Conservation (phyloP, 2,888 invertebrate species). For the Apeira syringaria region DNA sequence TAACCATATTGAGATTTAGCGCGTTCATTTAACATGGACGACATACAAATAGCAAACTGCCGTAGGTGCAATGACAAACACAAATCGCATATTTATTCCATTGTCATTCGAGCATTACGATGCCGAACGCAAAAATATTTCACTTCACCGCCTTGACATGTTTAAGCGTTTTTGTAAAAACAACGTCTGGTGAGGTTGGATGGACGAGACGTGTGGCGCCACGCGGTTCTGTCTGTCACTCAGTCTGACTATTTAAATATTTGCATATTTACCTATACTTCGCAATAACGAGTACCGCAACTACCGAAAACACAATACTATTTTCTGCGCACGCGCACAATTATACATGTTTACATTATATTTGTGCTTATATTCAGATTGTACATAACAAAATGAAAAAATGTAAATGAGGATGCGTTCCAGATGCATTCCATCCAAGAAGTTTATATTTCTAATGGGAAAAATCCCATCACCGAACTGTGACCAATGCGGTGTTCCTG, state of each 20-base stretch:
- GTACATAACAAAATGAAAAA: no score
- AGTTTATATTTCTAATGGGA: no score
- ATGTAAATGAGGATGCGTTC: no score
- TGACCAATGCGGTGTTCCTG: no score
- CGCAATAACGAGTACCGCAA: not conserved
- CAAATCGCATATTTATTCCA: conserved; percentile 14
- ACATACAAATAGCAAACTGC: not conserved
- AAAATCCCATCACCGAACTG: no score
- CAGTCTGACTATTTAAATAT: conserved; percentile 24
- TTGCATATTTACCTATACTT: conserved; percentile 8
- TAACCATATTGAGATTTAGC: not conserved
- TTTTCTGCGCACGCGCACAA: no score
- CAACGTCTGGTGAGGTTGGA: conserved; percentile 13
- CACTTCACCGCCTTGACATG: conserved; percentile 20
- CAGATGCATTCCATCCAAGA: no score
- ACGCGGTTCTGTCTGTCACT: conserved; percentile 28
- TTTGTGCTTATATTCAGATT: no score
- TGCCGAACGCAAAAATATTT: conserved; percentile 16
- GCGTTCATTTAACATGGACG: not conserved
- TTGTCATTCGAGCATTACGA: conserved; percentile 2
- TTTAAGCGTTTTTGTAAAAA: conserved; percentile 26
- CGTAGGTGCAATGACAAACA: conserved; percentile 7
- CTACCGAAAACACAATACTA: no score
- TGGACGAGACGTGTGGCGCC: conserved; percentile 27
- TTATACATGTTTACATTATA: no score